Base-by-base conservation (phyloP, 2,797 vertebrate species). In the Poecilia picta region DNA sequence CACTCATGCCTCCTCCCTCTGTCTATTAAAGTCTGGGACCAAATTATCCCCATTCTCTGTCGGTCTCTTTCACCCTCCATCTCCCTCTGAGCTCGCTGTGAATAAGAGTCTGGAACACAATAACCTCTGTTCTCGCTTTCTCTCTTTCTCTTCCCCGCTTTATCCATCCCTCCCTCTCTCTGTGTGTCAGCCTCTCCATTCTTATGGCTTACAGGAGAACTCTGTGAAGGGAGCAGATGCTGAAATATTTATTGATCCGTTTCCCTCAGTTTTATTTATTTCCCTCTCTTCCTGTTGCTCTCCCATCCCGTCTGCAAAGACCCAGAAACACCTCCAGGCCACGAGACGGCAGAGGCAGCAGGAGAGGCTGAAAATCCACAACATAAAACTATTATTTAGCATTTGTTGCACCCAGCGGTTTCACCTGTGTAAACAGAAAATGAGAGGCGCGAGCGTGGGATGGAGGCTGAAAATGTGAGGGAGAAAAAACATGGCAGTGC, bases 221-320 rank as follows among this genome's bases (percentile, higher is more conserved):
- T 94, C 88, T 87, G 93, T 88, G 88, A 91, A 89, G 89, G 90
- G 92, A 93, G 90, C 92, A 92, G 94, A 94, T 94, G 93, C 93
- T 96, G 95, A 96, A 95, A 96, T 96, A 95, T 96, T 95, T 96
- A 96, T 96, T 93, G 95, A 96, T 96, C 95, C 95, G 95, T 95
- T 95, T 95, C 95, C 90, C 89, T 90, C 87, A 85, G 89, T 92
- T 94, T 94, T 94, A 94, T 95, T 94, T 94, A 94, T 94, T 95
- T 95, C 89, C 89, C 83, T 83, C 91, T 81, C 82, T 81, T 83
- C 84, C 82, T 70, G 79, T 79, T 75, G 74, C 91, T 76, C 86
- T 82, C 79, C 86, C 82, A 73, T 78, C 77, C 81, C 75, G 80
- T 75, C 83, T 62, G 5, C 79, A 4, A 83, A 81, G 85, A 89